These are phyloP conservation scores for Calliopum simillimum DNA, from an alignment of 2,888 invertebrate species.

Conservation along the genomic window DNA sequence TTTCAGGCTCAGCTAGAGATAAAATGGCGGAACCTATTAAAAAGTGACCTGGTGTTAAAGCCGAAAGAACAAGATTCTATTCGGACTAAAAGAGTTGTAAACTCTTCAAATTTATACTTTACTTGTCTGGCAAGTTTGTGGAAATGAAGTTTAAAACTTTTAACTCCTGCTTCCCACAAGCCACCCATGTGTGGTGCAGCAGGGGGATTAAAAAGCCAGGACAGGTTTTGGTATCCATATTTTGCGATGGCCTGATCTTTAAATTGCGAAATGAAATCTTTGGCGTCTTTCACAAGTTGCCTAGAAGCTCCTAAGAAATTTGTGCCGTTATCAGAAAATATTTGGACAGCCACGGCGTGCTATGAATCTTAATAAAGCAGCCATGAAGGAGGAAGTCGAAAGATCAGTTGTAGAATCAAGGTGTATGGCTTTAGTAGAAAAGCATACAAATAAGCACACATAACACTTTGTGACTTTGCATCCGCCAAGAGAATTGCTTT, in stretches of 20 bases:
- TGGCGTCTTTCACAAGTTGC: neutral
- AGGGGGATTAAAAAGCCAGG: neutral
- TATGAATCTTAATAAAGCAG: no score
- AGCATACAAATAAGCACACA: no score
- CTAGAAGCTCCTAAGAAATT: no score
- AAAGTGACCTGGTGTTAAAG: neutral
- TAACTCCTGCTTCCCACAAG: no score
- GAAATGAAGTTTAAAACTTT: no score
- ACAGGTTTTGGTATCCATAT: neutral
- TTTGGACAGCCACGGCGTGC: no score
- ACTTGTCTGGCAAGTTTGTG: neutral
- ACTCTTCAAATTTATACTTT: neutral
- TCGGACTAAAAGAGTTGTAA: neutral
- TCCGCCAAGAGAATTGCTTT: no score
- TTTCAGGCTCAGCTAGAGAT: neutral
- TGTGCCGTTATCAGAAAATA: no score
- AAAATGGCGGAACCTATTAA: neutral
- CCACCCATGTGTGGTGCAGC: no score
- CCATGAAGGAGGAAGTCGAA: no score
- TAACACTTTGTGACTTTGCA: no score
- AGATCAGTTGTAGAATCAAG: neutral
- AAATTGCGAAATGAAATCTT: neutral
- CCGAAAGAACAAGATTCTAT: neutral
- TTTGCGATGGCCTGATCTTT: neutral
- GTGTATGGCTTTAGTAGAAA: no score